Conservation (phyloP, 2,888 invertebrate genomes). For the Syritta pipiens region DNA sequence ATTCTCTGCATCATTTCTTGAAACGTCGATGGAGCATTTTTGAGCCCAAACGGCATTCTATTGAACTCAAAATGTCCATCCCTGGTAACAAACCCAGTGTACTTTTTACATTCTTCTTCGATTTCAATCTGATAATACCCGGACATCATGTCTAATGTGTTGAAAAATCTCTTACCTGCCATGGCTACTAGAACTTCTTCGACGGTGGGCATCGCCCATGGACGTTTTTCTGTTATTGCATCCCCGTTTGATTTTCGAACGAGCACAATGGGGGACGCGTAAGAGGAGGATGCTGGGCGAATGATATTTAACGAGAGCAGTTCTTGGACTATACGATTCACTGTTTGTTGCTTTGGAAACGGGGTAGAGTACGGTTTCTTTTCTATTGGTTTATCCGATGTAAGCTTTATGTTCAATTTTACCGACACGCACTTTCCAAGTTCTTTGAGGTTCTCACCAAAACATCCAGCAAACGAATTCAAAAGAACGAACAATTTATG, state of each 20-base stretch:
- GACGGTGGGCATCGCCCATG: slow-evolving; percentile 57
- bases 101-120: slow-evolving; percentile 70
- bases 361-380: slow-evolving; percentile 32
- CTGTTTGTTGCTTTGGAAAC: slow-evolving; percentile 5
- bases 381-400: slow-evolving; percentile 21
- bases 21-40: slow-evolving; percentile 76
- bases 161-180: slow-evolving; percentile 71
- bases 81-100: slow-evolving; percentile 74
- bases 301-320: slow-evolving; percentile 39
- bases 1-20: slow-evolving; percentile 71
- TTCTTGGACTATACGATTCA: slow-evolving; percentile 29
- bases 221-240: slow-evolving; percentile 42
- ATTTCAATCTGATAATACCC: slow-evolving; percentile 69
- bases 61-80: slow-evolving; percentile 75
- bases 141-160: slow-evolving; percentile 73
- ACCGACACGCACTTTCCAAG: slow-evolving; percentile 23
- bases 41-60: slow-evolving; percentile 76
- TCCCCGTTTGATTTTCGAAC: slow-evolving; percentile 72
- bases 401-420: slow-evolving; percentile 41
- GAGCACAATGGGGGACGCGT: slow-evolving; percentile 40
- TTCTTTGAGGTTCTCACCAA: slow-evolving; percentile 37
- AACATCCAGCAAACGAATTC: slow-evolving; percentile 22
- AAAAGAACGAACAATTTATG: neutral
- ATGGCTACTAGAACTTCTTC: slow-evolving; percentile 71
- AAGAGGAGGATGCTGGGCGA: slow-evolving; percentile 18